Conservation (phyloP, 2,113 vertebrate genomes). For the Tragelaphus scriptus region DNA sequence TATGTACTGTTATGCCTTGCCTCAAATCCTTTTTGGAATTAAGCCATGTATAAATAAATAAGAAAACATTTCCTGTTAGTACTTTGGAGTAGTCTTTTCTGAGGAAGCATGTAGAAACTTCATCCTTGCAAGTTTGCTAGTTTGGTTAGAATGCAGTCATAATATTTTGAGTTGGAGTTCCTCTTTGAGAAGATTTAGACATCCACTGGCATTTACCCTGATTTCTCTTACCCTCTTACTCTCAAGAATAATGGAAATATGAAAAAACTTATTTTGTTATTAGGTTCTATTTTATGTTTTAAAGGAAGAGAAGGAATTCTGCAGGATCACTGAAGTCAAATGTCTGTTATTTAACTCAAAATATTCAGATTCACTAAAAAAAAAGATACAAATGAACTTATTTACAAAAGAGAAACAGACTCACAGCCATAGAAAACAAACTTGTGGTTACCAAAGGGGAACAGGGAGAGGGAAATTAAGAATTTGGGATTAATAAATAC, state of each 20-base stretch:
- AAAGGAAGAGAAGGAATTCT: conserved; percentile 43
- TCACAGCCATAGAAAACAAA: background rate
- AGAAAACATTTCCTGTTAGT: background rate
- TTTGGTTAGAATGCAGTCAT: background rate
- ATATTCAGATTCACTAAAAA: conserved; percentile 1
- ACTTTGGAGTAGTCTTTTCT: background rate
- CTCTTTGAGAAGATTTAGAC: background rate
- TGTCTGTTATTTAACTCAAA: conserved; percentile 12
- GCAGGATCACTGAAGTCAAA: background rate
- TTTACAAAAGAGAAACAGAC: background rate
- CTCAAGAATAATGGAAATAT: background rate
- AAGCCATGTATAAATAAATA: background rate
- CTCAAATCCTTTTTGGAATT: conserved; percentile 13
- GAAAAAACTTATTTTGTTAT: background rate
- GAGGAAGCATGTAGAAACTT: background rate
- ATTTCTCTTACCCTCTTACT: background rate
- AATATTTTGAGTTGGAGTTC: background rate
- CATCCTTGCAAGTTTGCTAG: background rate
- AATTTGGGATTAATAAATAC: background rate
- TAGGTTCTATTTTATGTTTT: conserved; percentile 43
- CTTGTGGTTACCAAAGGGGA: background rate
- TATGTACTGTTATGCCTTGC: background rate
- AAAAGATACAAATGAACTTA: background rate
- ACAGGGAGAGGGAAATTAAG: background rate
- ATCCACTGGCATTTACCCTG: background rate